Conservation (phyloP, 2,113 vertebrate species). For the Carettochelys insculpta region DNA sequence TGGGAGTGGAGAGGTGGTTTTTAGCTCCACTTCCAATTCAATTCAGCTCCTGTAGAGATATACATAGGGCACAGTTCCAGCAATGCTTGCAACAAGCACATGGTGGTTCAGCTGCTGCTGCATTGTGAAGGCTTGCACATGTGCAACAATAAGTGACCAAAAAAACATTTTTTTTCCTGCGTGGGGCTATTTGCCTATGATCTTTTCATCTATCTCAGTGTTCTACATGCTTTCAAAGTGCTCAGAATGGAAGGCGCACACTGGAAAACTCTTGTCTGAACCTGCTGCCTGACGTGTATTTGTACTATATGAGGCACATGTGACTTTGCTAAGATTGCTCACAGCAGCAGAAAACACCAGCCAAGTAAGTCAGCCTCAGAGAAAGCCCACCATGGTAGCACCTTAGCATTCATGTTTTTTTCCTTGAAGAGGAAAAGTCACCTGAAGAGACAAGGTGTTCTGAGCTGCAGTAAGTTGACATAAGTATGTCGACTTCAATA, state of each 20-base stretch:
- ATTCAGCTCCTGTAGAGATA: not conserved
- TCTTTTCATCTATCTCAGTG: not conserved
- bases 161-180: not conserved
- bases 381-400: not conserved
- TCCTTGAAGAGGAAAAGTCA: not conserved
- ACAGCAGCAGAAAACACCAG: not conserved
- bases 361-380: not conserved
- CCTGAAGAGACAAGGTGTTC: not conserved
- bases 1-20: not conserved
- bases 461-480: not conserved
- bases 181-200: not conserved
- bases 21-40: too few species aligned
- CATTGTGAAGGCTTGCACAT: not conserved
- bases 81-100: not conserved
- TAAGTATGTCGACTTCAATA: not conserved
- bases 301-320: not conserved
- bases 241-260: accelerated
- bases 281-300: not conserved
- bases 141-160: not conserved
- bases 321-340: not conserved
- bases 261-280: not conserved
- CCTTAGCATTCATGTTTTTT: accelerated
- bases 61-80: not conserved
- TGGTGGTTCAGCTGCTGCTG: not conserved
- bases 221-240: not conserved